These are phyloP conservation scores for Drosophila subsilvestris DNA, from an alignment of 2,888 invertebrate species.

Conservation along the genomic window DNA sequence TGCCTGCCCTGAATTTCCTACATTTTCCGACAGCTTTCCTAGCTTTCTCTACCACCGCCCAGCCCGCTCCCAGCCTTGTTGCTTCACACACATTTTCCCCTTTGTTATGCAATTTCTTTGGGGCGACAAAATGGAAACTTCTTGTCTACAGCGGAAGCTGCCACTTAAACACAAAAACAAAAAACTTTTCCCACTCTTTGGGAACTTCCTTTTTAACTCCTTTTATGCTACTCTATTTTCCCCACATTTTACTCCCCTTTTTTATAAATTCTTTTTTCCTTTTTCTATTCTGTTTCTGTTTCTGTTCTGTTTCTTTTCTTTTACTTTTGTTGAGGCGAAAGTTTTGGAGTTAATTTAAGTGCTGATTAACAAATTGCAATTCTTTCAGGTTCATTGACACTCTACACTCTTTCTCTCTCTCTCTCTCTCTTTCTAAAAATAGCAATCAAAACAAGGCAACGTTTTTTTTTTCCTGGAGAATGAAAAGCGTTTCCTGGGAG, in stretches of 20 bases:
- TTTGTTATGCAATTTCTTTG: slow-evolving; percentile 64
- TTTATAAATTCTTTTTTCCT: not conserved
- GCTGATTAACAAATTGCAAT: slow-evolving; percentile 40
- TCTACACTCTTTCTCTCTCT: slow-evolving; percentile 18
- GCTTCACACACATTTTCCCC: slow-evolving; percentile 1
- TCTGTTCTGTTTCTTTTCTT: not conserved
- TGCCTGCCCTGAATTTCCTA: slow-evolving; percentile 28
- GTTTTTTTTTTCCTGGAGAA: slow-evolving; percentile 39
- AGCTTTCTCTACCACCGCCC: slow-evolving; percentile 3
- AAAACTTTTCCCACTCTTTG: not conserved
- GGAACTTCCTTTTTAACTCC: slow-evolving; percentile 10
- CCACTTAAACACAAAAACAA: slow-evolving; percentile 37
- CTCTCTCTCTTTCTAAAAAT: slow-evolving; percentile 55
- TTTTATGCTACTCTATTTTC: slow-evolving; percentile 7
- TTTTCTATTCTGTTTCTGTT: not conserved
- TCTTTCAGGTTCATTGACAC: slow-evolving; percentile 66
- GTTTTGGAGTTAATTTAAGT: slow-evolving; percentile 23
- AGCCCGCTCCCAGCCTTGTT: not conserved
- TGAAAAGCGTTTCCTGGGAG: slow-evolving; percentile 50
- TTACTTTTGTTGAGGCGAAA: slow-evolving; percentile 6
- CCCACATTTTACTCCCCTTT: not conserved
- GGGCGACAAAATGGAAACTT: slow-evolving; percentile 44
- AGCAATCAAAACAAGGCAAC: slow-evolving; percentile 62
- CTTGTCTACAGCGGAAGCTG: slow-evolving; percentile 43
- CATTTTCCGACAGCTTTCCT: slow-evolving; percentile 13